Conservation (phyloP, 1,140 invertebrate species). For the Neodiprion lecontei region DNA sequence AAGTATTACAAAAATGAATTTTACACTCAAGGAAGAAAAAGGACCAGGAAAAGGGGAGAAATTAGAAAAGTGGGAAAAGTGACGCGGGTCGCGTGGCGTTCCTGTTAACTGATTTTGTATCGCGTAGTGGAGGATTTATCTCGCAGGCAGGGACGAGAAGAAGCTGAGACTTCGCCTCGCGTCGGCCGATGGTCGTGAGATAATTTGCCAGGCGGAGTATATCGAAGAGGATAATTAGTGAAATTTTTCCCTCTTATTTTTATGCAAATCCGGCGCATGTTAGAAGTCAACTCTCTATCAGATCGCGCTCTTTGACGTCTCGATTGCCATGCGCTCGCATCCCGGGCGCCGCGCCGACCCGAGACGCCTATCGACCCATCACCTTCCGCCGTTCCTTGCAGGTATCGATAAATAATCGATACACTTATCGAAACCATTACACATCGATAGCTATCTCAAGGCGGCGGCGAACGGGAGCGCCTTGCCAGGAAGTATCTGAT, state of each 20-base stretch:
- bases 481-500: not conserved
- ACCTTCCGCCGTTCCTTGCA: not conserved
- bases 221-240: not conserved
- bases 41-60: too few species aligned
- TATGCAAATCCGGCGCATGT: constrained; percentile 3
- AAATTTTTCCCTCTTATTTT: not conserved
- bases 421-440: constrained; percentile 7
- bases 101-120: not conserved
- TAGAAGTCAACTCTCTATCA: constrained; percentile 3
- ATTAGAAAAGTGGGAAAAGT: too few species aligned
- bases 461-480: not conserved
- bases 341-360: not conserved
- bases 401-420: constrained; percentile 7
- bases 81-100: not conserved
- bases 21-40: too few species aligned
- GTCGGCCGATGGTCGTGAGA: not conserved
- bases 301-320: constrained; percentile 4
- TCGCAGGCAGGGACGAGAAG: not conserved
- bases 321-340: not conserved
- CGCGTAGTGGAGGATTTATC: not conserved
- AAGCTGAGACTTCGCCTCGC: not conserved
- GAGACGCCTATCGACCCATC: not conserved
- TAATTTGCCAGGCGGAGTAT: not conserved
- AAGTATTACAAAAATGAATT: too few species aligned
- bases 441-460: not conserved